phyloP scores from a whole-genome alignment of 2,113 vertebrate genomes.

The Sceloporus undulatus region DNA sequence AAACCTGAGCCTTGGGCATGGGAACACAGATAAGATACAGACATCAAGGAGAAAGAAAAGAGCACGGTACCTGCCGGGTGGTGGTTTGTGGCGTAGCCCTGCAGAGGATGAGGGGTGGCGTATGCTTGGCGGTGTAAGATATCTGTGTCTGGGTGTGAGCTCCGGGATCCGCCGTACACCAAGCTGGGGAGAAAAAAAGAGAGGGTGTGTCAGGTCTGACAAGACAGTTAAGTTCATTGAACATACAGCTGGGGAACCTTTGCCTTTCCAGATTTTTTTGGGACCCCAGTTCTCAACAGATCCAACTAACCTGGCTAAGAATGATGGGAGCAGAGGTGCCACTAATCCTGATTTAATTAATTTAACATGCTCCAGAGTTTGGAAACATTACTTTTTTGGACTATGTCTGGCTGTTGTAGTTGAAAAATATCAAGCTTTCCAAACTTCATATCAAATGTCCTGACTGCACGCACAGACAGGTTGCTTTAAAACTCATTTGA shows the following conservation, averaged over 20 bases:
- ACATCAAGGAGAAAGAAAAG: neutral
- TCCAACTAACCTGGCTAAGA: no score
- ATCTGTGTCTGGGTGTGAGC: conserved; percentile 93
- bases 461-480: neutral
- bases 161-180: conserved; percentile 94
- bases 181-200: conserved; percentile 77
- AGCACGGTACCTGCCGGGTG: conserved; percentile 88
- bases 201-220: neutral
- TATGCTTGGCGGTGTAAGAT: conserved; percentile 94
- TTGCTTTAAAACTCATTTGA: neutral
- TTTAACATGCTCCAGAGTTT: no score
- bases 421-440: no score
- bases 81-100: conserved; percentile 97
- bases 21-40: neutral
- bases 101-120: conserved; percentile 93
- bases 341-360: no score
- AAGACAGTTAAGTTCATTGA: neutral
- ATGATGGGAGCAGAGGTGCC: no score
- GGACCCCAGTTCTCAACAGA: no score
- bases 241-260: no score
- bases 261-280: no score
- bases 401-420: no score
- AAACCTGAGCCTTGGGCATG: no score
- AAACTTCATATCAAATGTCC: neutral
- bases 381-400: no score